Percentiles rank a stretch among this genome's conserved stretches.
Evolutionary conservation across 2,797 vertebrate species (phyloP).

Genomic region (Phaenicophaeus curvirostris): DNA sequence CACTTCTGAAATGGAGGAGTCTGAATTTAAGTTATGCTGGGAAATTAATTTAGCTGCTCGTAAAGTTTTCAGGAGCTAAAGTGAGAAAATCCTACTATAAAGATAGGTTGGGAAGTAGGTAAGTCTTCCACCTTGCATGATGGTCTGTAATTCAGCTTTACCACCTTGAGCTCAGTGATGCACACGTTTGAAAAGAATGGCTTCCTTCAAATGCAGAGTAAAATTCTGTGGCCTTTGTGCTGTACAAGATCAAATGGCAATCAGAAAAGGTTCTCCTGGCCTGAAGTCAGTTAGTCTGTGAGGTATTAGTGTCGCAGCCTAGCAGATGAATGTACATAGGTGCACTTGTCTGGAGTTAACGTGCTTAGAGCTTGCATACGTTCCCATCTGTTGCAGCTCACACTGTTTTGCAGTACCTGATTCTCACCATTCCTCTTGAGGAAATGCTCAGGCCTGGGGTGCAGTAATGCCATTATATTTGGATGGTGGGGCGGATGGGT

Average conservation of each 20-base stretch:
- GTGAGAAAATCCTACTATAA: neutral
- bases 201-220: neutral
- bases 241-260: rapidly evolving
- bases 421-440: neutral
- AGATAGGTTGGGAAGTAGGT: neutral
- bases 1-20: neutral
- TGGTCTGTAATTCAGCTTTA: neutral
- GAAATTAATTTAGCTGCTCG: neutral
- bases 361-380: neutral
- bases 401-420: neutral
- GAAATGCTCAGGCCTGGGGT: neutral
- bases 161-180: neutral
- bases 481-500: neutral
- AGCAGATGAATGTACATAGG: rapidly evolving
- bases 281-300: neutral
- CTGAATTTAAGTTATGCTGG: neutral
- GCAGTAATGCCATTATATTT: neutral
- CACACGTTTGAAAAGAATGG: neutral
- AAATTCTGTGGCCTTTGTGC: neutral
- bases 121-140: neutral
- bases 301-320: neutral
- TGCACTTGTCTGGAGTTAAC: neutral
- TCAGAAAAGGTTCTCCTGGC: rapidly evolving
- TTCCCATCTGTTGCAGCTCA: neutral
- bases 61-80: neutral